Evolutionary conservation across 2,113 vertebrate genomes (phyloP), one percentile per base, ranked within the genome.

Genomic region (Oncorhynchus kisutch): DNA sequence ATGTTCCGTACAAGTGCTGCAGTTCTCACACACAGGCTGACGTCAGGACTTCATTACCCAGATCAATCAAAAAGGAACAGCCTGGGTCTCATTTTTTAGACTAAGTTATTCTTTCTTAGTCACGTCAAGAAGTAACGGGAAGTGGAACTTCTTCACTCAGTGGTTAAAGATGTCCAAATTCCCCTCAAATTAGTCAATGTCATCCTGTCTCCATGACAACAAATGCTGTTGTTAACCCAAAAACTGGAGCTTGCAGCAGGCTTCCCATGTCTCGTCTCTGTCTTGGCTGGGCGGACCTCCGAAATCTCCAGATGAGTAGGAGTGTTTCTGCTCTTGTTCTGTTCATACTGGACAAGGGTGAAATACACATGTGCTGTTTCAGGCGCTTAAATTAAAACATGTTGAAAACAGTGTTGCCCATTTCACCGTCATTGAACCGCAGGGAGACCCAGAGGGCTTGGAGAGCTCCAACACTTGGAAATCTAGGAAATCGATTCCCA

Each of bases 41-140:
- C 81, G 69, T 82, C 71, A 82, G 68, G 64, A n/a, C 72, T 45
- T 48, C 67, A 75, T 48, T 45, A 45, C 39, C 39, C 39, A 45
- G 77, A 79, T 79, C 70, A 67, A 73, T 79, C 74, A 71, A 64
- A 18, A 54, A 54, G 49, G 14, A 51, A 51, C 49, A 51, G 49
- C 54, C 67, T 73, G 76, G 39, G n/a, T 76, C 81, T 82, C 54
- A 22, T 73, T 73, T 77, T 66, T 78, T 59, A 77, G 78, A 68
- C 77, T n/a, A 65, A 24, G 13, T 24, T 22, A 20, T 57, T 31
- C 18, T 25, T 67, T 62, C 62, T 79, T 75, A 74, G 60, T 78
- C 71, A 67, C 74, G 67, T 49, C 60, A 70, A 71, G 77, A 83
- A 76, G 70, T 70, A 51, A 22, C 22, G 62, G 67, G 67, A 76